A percentile compares a stretch with the other conserved stretches of the same genome.
Evolutionary conservation across 2,797 vertebrate genomes (phyloP).

Genomic region (Clarias pachynema): DNA sequence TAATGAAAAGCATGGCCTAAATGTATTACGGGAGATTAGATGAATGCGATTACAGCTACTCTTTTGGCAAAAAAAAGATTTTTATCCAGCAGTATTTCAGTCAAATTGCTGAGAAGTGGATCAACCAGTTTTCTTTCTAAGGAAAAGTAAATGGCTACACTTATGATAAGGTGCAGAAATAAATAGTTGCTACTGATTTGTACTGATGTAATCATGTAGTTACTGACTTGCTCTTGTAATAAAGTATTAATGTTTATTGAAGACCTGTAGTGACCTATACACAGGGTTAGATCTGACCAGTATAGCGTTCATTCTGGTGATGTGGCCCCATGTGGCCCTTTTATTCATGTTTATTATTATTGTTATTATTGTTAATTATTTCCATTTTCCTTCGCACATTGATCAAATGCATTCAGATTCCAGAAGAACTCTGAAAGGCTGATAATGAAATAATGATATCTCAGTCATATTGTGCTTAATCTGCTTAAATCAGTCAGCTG

Average conservation of each 20-base stretch:
- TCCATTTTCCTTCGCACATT: background rate
- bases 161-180: constrained; percentile 67
- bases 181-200: constrained; percentile 49
- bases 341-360: background rate
- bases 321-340: background rate
- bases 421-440: background rate
- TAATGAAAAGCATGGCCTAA: constrained; percentile 96
- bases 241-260: background rate
- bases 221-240: background rate
- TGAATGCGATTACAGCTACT: constrained; percentile 93
- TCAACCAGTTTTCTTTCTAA: constrained; percentile 64
- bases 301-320: background rate
- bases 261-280: background rate
- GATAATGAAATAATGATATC: constrained; percentile 1
- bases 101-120: constrained; percentile 66
- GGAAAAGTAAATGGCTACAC: constrained; percentile 67
- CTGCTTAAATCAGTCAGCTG: background rate
- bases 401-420: background rate
- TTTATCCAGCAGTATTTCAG: constrained; percentile 76
- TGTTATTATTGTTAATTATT: background rate
- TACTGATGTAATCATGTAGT: background rate
- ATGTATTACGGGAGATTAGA: constrained; percentile 93
- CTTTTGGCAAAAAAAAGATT: constrained; percentile 85
- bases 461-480: background rate
- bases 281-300: background rate